Evolutionary conservation across 2,113 vertebrate genomes (phyloP).

Genomic region (Xiphorhynchus elegans): DNA sequence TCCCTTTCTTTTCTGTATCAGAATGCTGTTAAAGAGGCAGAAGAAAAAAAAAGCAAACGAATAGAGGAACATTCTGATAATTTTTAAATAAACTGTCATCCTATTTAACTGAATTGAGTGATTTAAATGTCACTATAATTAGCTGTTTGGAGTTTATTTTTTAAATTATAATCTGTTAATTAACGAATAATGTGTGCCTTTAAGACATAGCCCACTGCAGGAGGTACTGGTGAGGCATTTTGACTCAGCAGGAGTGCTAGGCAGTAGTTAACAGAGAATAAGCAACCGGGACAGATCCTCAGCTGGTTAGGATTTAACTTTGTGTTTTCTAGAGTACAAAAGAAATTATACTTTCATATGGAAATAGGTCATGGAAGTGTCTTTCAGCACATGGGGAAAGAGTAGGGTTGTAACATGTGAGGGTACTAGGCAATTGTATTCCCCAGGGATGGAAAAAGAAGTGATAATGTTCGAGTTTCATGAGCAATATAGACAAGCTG

Average conservation of each 20-base stretch:
- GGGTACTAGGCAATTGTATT: background rate
- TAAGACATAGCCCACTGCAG: slow-evolving; percentile 48
- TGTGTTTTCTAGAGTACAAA: slow-evolving; percentile 22
- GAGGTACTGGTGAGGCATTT: slow-evolving; percentile 31
- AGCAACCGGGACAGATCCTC: background rate
- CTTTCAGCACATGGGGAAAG: slow-evolving; percentile 1
- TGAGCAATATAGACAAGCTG: background rate
- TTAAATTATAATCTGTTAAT: slow-evolving; percentile 62
- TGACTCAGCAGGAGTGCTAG: slow-evolving; percentile 36
- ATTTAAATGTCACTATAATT: slow-evolving; percentile 52
- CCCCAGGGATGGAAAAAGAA: background rate
- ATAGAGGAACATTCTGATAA: slow-evolving; percentile 1
- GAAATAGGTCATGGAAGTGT: background rate
- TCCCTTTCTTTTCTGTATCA: background rate
- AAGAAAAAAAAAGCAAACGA: background rate
- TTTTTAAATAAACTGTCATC: slow-evolving; percentile 37
- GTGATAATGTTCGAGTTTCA: background rate
- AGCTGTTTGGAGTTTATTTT: slow-evolving; percentile 54
- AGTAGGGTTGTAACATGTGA: background rate
- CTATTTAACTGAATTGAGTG: slow-evolving; percentile 2
- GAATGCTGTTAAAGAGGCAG: background rate
- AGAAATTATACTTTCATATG: slow-evolving; percentile 5
- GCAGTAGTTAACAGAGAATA: slow-evolving; percentile 34
- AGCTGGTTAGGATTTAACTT: slow-evolving; percentile 21
- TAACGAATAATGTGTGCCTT: slow-evolving; percentile 47